Conservation (phyloP, 2,113 vertebrate species). For the Pandion haliaetus region DNA sequence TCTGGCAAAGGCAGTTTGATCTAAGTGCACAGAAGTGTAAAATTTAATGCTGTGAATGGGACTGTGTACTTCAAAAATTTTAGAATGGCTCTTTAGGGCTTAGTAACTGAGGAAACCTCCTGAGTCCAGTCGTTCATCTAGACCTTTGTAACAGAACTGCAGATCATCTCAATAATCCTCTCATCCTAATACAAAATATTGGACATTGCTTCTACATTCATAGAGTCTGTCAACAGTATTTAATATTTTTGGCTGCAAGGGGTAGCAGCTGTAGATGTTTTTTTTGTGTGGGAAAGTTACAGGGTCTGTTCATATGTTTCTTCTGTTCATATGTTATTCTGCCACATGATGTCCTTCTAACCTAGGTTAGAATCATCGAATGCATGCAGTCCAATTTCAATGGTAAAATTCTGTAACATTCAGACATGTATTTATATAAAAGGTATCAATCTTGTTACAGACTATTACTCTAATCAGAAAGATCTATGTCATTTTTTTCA, state of each 20-base stretch:
- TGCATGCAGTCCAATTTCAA: background rate
- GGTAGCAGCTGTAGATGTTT: background rate
- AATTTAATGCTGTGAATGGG: background rate
- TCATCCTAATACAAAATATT: background rate
- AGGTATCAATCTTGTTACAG: background rate
- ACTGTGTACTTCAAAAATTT: background rate
- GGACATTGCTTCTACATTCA: background rate
- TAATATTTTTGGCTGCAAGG: background rate
- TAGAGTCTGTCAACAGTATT: background rate
- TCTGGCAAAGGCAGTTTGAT: background rate
- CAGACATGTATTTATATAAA: background rate
- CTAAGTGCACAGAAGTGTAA: background rate
- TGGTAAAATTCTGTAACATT: background rate
- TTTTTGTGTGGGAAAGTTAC: background rate
- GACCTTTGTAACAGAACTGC: background rate
- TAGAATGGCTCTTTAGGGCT: background rate
- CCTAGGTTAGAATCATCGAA: background rate
- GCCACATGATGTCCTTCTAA: slow-evolving; percentile 67
- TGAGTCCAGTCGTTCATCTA: background rate
- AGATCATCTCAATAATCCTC: background rate
- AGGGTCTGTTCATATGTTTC: background rate
- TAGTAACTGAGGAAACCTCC: background rate
- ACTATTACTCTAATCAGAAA: background rate
- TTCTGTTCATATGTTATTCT: background rate
- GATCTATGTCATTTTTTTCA: background rate